A percentile compares a stretch with the other conserved stretches of the same genome.
These are phyloP conservation scores for Melanerpes aurifrons DNA, from an alignment of 2,113 vertebrate genomes.

Conservation along the genomic window DNA sequence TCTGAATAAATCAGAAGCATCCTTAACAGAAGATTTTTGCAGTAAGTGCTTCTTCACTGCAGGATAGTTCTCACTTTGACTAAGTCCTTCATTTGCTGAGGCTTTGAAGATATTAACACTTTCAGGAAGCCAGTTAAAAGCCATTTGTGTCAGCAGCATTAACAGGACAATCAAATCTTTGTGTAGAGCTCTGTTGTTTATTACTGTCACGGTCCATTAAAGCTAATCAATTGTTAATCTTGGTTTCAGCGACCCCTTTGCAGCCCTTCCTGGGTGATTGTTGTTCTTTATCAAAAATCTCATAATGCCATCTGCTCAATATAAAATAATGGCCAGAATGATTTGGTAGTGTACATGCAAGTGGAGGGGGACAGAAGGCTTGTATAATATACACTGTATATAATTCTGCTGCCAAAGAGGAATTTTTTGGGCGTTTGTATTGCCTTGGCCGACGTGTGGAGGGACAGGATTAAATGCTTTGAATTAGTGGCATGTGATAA, in stretches of 20 bases:
- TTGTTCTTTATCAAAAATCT: constrained; percentile 79
- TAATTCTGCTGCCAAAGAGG: constrained; percentile 19
- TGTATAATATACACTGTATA: not conserved
- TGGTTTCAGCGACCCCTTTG: constrained; percentile 71
- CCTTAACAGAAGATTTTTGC: not conserved
- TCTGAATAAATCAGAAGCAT: not conserved
- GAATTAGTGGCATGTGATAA: not conserved
- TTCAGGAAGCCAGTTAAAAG: constrained; percentile 61
- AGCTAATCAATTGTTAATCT: constrained; percentile 87
- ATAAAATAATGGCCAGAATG: constrained; percentile 53
- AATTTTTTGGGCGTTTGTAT: constrained; percentile 27
- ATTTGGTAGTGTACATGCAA: constrained; percentile 9
- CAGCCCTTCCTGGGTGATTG: constrained; percentile 72
- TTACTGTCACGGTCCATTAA: constrained; percentile 81
- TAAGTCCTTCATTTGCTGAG: constrained; percentile 14
- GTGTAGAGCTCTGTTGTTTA: constrained; percentile 73
- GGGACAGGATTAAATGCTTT: constrained; percentile 8
- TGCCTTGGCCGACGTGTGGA: not conserved
- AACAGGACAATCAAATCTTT: constrained; percentile 75
- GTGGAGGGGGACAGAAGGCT: not conserved
- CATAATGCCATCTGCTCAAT: constrained; percentile 70
- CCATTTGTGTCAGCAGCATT: constrained; percentile 67
- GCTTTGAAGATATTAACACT: constrained; percentile 31
- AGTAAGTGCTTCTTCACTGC: not conserved
- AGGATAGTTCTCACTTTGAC: constrained; percentile 3